Conservation (phyloP, 2,113 vertebrate genomes). For the Phalacrocorax pelagicus region DNA sequence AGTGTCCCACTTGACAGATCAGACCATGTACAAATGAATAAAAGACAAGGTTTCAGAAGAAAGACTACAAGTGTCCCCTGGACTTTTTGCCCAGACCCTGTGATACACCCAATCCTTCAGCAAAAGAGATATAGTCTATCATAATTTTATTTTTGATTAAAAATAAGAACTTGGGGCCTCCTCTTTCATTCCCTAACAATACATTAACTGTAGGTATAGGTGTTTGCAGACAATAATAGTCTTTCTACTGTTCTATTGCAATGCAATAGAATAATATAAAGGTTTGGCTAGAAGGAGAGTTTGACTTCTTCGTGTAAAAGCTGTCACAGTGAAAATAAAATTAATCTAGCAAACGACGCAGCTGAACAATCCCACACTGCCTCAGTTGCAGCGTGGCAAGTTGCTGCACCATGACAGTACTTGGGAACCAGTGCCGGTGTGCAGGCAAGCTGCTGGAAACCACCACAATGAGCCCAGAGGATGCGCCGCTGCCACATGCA, state of each 20-base stretch:
- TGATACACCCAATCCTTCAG: neutral
- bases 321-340: neutral
- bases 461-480: neutral
- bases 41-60: neutral
- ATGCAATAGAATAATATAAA: neutral
- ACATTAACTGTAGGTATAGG: neutral
- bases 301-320: neutral
- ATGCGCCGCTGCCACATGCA: fast-evolving
- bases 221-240: neutral
- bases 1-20: neutral
- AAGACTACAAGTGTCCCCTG: neutral
- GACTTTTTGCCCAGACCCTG: neutral
- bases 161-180: neutral
- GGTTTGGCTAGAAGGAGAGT: neutral
- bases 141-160: neutral
- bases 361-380: neutral
- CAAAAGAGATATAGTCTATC: neutral
- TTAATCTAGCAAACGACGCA: neutral
- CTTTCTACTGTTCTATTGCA: neutral
- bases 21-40: neutral
- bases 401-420: neutral
- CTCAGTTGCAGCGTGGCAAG: neutral
- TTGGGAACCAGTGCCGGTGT: neutral
- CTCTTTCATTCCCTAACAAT: neutral
- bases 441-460: neutral